These are phyloP conservation scores for Phalangium opilio DNA, from an alignment of 2,888 invertebrate species.

Conservation along the genomic window DNA sequence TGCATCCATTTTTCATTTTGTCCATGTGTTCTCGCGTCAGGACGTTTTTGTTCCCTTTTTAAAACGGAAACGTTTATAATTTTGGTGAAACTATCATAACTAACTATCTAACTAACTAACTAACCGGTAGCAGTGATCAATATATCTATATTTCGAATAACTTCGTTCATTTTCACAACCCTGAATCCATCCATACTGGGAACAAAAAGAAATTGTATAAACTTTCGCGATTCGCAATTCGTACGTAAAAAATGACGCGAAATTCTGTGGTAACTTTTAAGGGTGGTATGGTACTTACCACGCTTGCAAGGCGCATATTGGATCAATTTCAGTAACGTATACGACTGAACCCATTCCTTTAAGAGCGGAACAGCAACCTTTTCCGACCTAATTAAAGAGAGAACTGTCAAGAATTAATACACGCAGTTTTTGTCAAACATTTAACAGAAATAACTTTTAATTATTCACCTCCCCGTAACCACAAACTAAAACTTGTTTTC, in stretches of 20 bases:
- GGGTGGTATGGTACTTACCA: conserved; percentile 40
- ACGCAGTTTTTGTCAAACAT: too few species aligned
- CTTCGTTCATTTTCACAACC: conserved; percentile 86
- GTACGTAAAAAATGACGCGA: not conserved
- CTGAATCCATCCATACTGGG: conserved; percentile 87
- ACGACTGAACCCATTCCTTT: conserved; percentile 90
- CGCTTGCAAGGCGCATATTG: conserved; percentile 92
- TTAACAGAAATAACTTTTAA: too few species aligned
- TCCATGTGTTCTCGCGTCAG: conserved; percentile 91
- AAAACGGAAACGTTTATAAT: not conserved
- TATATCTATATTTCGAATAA: conserved; percentile 78
- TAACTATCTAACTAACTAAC: not conserved
- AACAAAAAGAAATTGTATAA: conserved; percentile 3
- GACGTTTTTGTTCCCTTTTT: conserved; percentile 72
- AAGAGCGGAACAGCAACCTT: conserved; percentile 87
- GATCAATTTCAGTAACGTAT: conserved; percentile 87
- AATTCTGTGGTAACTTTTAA: not conserved
- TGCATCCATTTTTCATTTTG: conserved; percentile 87
- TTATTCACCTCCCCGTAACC: conserved; percentile 67
- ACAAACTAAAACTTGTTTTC: conserved; percentile 88
- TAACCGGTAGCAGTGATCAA: conserved; percentile 83
- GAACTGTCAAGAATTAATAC: not conserved
- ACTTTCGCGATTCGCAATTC: too few species aligned
- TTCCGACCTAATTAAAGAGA: conserved; percentile 48
- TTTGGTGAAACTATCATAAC: too few species aligned